Percentiles rank a stretch among this genome's conserved stretches.
Conservation (phyloP, 2,888 invertebrate species). For the Eudasyphora cyanicolor region DNA sequence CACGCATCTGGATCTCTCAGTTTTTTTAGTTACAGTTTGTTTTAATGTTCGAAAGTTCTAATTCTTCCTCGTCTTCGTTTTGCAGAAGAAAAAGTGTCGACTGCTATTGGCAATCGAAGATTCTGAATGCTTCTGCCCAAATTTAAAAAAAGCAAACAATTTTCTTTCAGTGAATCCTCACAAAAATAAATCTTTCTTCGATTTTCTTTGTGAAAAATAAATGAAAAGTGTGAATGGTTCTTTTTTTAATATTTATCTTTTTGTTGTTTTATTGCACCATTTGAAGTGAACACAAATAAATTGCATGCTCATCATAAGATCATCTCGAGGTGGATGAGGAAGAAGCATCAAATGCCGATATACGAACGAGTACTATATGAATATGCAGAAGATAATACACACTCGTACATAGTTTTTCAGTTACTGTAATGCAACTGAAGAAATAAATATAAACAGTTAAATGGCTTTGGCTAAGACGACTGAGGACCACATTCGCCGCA, state of each 20-base stretch:
- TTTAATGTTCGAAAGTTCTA: too few species aligned
- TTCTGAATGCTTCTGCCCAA: constrained; percentile 64
- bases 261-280: constrained; percentile 22
- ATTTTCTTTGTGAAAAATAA: constrained; percentile 58
- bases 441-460: too few species aligned
- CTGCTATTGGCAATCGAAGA: constrained; percentile 49
- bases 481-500: too few species aligned
- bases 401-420: too few species aligned
- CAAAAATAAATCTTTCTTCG: background rate
- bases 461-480: too few species aligned
- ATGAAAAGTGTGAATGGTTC: constrained; percentile 31
- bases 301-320: constrained; percentile 66
- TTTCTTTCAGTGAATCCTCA: too few species aligned
- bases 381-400: constrained; percentile 5
- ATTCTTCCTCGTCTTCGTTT: background rate
- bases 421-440: too few species aligned
- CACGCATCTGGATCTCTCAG: too few species aligned
- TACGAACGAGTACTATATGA: constrained; percentile 37
- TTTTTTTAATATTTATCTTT: background rate
- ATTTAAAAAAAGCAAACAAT: constrained; percentile 32
- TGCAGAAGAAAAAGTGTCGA: constrained; percentile 58
- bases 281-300: constrained; percentile 61
- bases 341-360: background rate
- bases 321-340: constrained; percentile 46
- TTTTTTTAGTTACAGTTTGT: too few species aligned